A percentile compares a stretch with the other conserved stretches of the same genome.
Conservation (phyloP, 1,140 invertebrate species). For the Euwallacea similis region DNA sequence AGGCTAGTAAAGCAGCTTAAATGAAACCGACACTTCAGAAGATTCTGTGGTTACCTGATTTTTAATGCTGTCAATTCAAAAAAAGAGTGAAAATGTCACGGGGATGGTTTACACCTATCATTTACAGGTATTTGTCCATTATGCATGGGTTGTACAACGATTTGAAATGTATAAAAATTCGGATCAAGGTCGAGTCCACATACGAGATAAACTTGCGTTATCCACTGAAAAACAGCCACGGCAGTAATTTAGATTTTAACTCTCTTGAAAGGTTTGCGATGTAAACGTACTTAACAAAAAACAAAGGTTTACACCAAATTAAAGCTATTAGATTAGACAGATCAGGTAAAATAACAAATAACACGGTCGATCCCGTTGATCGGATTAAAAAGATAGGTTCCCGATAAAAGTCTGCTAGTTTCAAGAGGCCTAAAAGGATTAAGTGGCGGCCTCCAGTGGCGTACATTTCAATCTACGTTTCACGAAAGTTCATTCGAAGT, state of each 20-base stretch:
- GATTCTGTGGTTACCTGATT: not conserved
- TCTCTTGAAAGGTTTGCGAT: too few relatives aligned
- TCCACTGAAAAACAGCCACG: too few relatives aligned
- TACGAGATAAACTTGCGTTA: too few relatives aligned
- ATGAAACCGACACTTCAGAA: conserved; percentile 24
- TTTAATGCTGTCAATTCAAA: not conserved
- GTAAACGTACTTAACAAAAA: too few relatives aligned
- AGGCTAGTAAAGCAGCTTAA: conserved; percentile 13
- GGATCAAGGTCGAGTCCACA: too few relatives aligned
- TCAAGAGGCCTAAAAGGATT: conserved; percentile 17
- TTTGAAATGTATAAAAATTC: too few relatives aligned
- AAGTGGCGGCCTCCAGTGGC: conserved; percentile 10
- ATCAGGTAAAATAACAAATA: conserved; percentile 49
- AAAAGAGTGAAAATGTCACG: not conserved
- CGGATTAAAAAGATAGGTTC: conserved; percentile 39
- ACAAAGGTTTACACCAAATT: conserved; percentile 38
- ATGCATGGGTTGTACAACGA: too few relatives aligned
- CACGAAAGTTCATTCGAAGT: not conserved
- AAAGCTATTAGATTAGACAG: conserved; percentile 39
- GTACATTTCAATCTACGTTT: not conserved
- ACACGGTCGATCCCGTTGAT: conserved; percentile 40
- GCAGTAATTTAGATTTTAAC: too few relatives aligned
- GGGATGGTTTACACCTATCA: too few relatives aligned
- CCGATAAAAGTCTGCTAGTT: conserved; percentile 28
- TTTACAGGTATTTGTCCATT: too few relatives aligned